Percentiles rank a stretch among this genome's conserved stretches.
Evolutionary conservation across 37 sponge, comb jelly and placozoan species (phyloP).

Genomic region (Tethya wilhelma): DNA sequence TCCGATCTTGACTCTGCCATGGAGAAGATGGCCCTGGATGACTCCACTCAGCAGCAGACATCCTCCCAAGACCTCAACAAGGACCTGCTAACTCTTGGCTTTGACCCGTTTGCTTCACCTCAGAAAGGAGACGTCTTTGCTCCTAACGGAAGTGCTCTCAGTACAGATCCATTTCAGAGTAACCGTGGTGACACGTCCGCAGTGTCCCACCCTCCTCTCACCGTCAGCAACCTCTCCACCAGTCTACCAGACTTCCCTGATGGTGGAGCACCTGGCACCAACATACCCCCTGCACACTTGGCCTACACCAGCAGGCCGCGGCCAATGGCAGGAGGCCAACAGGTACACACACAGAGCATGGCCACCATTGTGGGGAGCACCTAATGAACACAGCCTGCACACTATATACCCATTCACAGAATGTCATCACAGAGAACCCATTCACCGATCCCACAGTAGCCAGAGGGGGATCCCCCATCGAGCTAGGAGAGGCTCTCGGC

Average conservation of each 20-base stretch:
- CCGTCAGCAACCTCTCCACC: conserved; percentile 19
- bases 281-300: conserved; percentile 24
- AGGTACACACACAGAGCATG: too few relatives aligned
- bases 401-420: too few relatives aligned
- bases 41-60: not conserved
- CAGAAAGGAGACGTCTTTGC: not conserved
- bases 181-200: not conserved
- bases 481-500: conserved; percentile 49
- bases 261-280: conserved; percentile 1
- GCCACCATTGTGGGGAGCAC: too few relatives aligned
- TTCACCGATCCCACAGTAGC: conserved; percentile 24
- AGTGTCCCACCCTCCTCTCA: conserved; percentile 35
- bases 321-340: conserved; percentile 33
- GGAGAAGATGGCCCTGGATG: not conserved
- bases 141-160: not conserved
- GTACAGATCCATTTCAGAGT: conserved; percentile 18
- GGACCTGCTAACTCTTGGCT: conserved; percentile 32
- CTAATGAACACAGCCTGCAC: too few relatives aligned
- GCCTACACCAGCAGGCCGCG: conserved; percentile 40
- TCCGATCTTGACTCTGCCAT: conserved; percentile 14
- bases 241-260: conserved; percentile 40
- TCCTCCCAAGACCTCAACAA: not conserved
- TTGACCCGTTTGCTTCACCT: conserved; percentile 50
- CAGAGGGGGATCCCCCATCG: conserved; percentile 21
- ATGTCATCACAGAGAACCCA: conserved; percentile 50